Evolutionary conservation across 2,797 vertebrate species (phyloP).

Genomic region (Salarias fasciatus): DNA sequence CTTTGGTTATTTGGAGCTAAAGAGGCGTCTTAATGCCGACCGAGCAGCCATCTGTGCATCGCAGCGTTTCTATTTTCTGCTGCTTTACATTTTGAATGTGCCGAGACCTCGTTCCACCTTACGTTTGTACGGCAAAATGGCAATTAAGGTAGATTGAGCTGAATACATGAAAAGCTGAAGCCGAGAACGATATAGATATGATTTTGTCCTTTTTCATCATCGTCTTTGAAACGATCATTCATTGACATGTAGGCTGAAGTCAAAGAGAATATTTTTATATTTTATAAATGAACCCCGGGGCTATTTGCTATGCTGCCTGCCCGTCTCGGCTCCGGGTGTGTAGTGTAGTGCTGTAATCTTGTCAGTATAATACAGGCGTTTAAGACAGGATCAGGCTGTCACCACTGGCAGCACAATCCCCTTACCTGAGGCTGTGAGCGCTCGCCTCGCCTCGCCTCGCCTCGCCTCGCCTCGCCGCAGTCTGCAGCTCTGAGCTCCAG

Average conservation of each 20-base stretch:
- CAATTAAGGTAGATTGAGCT: slow-evolving; percentile 37
- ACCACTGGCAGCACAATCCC: slow-evolving; percentile 76
- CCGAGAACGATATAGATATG: slow-evolving; percentile 40
- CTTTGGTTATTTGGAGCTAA: too few relatives aligned
- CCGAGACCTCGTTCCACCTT: slow-evolving; percentile 14
- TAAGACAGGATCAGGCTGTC: slow-evolving; percentile 77
- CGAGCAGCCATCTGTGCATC: slow-evolving; percentile 1
- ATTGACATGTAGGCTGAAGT: slow-evolving; percentile 59
- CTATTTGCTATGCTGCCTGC: slow-evolving; percentile 55
- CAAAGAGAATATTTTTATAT: slow-evolving; percentile 65
- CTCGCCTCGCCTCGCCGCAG: slow-evolving; percentile 55
- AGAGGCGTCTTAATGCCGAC: neutral
- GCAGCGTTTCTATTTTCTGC: neutral
- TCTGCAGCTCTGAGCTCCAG: slow-evolving; percentile 66
- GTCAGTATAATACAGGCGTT: slow-evolving; percentile 75
- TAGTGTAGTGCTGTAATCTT: slow-evolving; percentile 66
- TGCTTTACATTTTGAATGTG: neutral
- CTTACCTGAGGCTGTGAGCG: slow-evolving; percentile 75
- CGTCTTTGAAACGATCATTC: slow-evolving; percentile 55
- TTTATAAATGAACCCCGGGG: slow-evolving; percentile 64
- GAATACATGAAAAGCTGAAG: slow-evolving; percentile 40
- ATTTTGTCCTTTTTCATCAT: slow-evolving; percentile 52
- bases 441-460: slow-evolving; percentile 55
- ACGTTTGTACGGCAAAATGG: slow-evolving; percentile 34
- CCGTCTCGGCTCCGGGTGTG: slow-evolving; percentile 46